phyloP scores from a whole-genome alignment of 2,888 invertebrate genomes.

The Pyrrhosoma nymphula region DNA sequence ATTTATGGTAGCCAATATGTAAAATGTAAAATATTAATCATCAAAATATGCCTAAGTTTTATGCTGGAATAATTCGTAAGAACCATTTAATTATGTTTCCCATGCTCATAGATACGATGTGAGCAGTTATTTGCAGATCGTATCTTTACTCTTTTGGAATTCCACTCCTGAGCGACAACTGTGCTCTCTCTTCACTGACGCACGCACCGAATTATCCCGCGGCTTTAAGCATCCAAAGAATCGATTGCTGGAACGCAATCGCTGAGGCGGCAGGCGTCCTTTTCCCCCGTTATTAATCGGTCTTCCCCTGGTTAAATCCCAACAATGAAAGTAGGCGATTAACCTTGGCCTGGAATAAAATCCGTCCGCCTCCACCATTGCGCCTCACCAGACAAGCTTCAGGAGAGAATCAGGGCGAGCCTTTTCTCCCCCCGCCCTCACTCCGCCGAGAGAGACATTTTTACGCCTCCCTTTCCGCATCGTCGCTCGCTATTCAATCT shows the following conservation, averaged over 20 bases:
- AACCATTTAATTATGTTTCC: too few relatives aligned
- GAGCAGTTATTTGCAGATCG: too few relatives aligned
- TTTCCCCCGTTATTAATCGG: not conserved
- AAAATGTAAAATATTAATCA: too few relatives aligned
- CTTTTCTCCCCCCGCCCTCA: not conserved
- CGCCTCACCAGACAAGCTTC: conserved; percentile 32
- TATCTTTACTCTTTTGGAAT: not conserved
- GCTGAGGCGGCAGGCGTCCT: not conserved
- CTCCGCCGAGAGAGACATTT: not conserved
- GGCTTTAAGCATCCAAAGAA: not conserved
- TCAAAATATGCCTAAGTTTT: too few relatives aligned
- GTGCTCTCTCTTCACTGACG: too few relatives aligned
- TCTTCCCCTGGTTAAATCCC: not conserved
- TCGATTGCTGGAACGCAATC: not conserved
- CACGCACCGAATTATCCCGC: not conserved
- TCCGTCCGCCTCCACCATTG: not conserved
- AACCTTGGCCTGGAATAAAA: conserved; percentile 49
- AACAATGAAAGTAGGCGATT: conserved; percentile 13
- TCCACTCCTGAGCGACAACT: too few relatives aligned
- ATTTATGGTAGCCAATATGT: too few relatives aligned
- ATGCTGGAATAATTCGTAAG: too few relatives aligned
- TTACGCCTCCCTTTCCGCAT: conserved; percentile 16
- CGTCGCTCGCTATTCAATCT: conserved; percentile 47
- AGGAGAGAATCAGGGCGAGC: conserved; percentile 24
- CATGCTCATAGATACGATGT: too few relatives aligned